Evolutionary conservation across 1,140 invertebrate genomes (phyloP).

Genomic region (Apis cerana): DNA sequence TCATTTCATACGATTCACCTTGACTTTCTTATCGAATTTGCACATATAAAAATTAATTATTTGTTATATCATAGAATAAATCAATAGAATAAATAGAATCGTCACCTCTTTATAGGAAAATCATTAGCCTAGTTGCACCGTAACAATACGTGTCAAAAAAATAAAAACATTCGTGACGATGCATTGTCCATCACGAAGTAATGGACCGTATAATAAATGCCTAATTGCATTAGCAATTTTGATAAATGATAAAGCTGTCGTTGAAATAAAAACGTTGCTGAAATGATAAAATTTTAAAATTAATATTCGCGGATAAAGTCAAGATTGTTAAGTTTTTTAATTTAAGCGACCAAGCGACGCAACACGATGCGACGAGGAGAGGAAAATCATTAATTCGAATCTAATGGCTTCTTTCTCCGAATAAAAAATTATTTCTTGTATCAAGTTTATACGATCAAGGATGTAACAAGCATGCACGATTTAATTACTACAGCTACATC

Average conservation of each 20-base stretch:
- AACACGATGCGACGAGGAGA: no score
- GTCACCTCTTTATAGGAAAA: conserved; percentile 47
- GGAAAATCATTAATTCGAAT: no score
- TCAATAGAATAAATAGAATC: conserved; percentile 3
- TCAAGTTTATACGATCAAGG: conserved; percentile 14
- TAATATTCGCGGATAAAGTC: neutral
- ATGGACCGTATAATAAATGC: conserved; percentile 37
- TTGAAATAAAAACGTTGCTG: neutral
- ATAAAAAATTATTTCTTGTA: conserved; percentile 18
- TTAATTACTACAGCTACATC: conserved; percentile 57
- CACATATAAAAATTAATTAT: no score
- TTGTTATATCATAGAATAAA: no score
- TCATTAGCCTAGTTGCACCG: conserved; percentile 33
- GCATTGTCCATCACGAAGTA: conserved; percentile 16
- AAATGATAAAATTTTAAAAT: neutral
- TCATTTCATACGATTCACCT: no score
- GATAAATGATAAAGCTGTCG: neutral
- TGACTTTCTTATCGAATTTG: no score
- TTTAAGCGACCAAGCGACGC: no score
- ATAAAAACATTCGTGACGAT: conserved; percentile 7
- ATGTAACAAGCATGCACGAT: conserved; percentile 44
- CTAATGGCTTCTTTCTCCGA: neutral
- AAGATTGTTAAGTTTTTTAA: no score
- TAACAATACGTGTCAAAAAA: neutral
- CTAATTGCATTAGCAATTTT: conserved; percentile 23